Evolutionary conservation across 2,888 invertebrate genomes (phyloP).

Genomic region (Parnassius orleans): DNA sequence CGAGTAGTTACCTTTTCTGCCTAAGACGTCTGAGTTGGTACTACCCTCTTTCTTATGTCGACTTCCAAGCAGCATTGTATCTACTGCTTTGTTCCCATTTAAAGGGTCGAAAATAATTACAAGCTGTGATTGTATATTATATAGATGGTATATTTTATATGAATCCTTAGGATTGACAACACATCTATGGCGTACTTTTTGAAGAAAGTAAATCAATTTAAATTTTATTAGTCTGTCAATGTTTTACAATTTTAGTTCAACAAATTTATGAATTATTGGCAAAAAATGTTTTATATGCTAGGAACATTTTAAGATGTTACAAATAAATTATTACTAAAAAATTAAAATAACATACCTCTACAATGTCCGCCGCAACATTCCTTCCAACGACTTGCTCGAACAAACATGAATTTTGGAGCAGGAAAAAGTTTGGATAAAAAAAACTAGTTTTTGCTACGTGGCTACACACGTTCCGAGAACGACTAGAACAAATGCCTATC

Average conservation of each 20-base stretch:
- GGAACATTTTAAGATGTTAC: background rate
- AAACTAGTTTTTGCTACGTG: slow-evolving; percentile 29
- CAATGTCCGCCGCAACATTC: slow-evolving; percentile 14
- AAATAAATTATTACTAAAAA: background rate
- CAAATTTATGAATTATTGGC: too few species aligned
- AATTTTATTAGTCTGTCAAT: background rate
- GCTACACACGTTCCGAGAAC: slow-evolving; percentile 35
- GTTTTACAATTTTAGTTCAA: background rate
- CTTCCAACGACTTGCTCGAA: slow-evolving; percentile 12
- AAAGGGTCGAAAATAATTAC: too few species aligned
- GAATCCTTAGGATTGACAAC: too few species aligned
- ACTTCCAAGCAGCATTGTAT: too few species aligned
- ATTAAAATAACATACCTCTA: slow-evolving; percentile 14
- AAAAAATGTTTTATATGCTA: too few species aligned
- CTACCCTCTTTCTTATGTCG: too few species aligned
- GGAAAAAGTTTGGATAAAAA: slow-evolving; percentile 23
- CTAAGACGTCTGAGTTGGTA: too few species aligned
- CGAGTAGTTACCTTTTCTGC: too few species aligned
- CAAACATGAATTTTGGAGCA: slow-evolving; percentile 10
- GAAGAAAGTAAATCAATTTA: background rate
- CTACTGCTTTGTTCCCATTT: too few species aligned
- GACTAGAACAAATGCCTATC: slow-evolving; percentile 37
- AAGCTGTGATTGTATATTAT: too few species aligned
- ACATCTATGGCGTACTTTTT: too few species aligned
- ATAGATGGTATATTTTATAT: too few species aligned